Percentiles rank a stretch among this genome's conserved stretches.
Evolutionary conservation across 2,797 vertebrate species (phyloP).

Genomic region (Eulemur albifrons): DNA sequence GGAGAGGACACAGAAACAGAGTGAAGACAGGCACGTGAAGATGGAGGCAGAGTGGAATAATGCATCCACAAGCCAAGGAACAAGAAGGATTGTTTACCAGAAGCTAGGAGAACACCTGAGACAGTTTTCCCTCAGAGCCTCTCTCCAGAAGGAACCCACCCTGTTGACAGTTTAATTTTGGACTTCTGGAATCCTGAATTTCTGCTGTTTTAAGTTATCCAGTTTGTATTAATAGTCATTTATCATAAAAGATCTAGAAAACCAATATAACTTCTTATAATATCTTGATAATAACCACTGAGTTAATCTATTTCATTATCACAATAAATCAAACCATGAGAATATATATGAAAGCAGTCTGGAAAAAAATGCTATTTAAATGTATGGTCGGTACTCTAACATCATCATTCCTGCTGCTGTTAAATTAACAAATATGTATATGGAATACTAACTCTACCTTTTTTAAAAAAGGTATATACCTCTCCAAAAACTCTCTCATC

Average conservation of each 20-base stretch:
- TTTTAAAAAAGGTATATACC: background rate
- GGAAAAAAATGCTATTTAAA: background rate
- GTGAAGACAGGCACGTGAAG: background rate
- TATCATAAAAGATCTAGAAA: constrained; percentile 8
- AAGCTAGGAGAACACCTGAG: background rate
- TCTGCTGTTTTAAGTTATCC: background rate
- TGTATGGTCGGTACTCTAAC: background rate
- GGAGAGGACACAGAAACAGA: background rate
- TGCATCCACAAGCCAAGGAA: background rate
- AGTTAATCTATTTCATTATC: background rate
- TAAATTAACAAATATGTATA: background rate
- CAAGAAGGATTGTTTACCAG: background rate
- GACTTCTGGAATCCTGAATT: background rate
- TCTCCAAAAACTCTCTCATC: background rate
- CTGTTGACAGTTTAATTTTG: background rate
- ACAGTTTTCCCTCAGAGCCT: background rate
- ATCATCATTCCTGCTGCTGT: background rate
- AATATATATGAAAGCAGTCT: background rate
- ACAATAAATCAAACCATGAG: background rate
- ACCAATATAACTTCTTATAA: background rate
- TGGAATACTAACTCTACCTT: background rate
- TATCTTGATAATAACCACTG: background rate
- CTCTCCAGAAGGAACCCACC: background rate
- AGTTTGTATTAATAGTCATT: background rate
- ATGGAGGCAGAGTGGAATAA: background rate